Conservation (phyloP, 2,113 vertebrate species). For the Petroica traversi region DNA sequence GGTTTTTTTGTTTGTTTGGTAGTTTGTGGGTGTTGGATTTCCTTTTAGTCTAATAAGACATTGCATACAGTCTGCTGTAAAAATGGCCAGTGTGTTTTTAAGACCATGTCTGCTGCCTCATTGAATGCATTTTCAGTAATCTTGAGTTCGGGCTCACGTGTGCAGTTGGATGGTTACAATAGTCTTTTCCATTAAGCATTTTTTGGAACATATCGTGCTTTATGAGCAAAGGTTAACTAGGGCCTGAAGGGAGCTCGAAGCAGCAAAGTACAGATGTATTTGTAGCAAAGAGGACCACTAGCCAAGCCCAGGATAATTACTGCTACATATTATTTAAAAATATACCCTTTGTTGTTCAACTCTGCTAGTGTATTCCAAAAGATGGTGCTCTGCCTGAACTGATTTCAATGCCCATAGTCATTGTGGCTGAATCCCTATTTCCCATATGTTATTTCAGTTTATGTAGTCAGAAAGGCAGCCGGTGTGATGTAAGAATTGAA, state of each 20-base stretch:
- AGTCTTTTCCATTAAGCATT: background rate
- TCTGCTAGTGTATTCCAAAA: background rate
- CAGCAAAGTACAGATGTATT: background rate
- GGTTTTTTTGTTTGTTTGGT: background rate
- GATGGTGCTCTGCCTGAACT: background rate
- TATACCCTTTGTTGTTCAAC: background rate
- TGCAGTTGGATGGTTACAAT: background rate
- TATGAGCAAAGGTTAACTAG: constrained; percentile 44
- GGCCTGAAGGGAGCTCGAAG: constrained; percentile 33
- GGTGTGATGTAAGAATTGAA: background rate
- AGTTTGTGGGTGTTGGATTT: fast-evolving
- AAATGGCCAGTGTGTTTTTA: background rate
- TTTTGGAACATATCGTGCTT: background rate
- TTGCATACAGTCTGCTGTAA: background rate
- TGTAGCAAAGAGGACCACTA: background rate
- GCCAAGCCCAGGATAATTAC: background rate
- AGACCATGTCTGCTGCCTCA: background rate
- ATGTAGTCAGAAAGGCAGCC: background rate
- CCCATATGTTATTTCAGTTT: background rate
- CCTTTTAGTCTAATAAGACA: background rate
- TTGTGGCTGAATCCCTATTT: background rate
- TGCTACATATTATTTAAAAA: background rate
- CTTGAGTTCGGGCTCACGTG: background rate
- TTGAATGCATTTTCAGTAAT: background rate
- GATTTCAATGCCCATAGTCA: background rate